A percentile compares a stretch with the other conserved stretches of the same genome.
Conservation (phyloP, 1,140 invertebrate species). For the Globodera rostochiensis region DNA sequence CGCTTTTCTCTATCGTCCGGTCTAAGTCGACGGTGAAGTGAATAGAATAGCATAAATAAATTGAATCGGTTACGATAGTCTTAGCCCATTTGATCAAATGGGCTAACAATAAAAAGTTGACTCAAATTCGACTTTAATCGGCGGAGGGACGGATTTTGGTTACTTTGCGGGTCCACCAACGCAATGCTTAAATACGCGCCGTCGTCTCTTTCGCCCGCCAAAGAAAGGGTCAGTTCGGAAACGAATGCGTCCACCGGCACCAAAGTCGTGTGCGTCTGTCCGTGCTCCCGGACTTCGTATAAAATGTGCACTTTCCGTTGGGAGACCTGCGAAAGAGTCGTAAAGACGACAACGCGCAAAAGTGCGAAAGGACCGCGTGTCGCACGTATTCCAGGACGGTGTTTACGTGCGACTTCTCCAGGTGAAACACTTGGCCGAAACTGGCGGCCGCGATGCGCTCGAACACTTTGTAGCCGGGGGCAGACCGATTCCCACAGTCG, state of each 20-base stretch:
- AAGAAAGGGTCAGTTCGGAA: constrained; percentile 59
- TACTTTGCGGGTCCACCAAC: constrained; percentile 59
- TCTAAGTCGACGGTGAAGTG: constrained; percentile 43
- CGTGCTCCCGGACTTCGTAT: constrained; percentile 59
- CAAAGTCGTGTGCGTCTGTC: constrained; percentile 46
- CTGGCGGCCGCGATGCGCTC: constrained; percentile 76
- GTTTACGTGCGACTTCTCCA: constrained; percentile 76
- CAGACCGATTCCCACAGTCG: constrained; percentile 72
- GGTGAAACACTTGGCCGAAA: constrained; percentile 76
- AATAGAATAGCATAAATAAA: not conserved
- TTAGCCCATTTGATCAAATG: too few relatives aligned
- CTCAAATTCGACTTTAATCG: too few relatives aligned
- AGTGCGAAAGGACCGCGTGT: constrained; percentile 50
- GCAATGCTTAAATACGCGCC: constrained; percentile 60
- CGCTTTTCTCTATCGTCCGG: constrained; percentile 51
- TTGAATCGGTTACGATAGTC: not conserved
- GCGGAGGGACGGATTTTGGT: not conserved
- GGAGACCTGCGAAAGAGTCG: not conserved
- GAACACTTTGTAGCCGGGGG: constrained; percentile 72
- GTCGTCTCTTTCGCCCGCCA: constrained; percentile 61
- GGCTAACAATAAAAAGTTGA: too few relatives aligned
- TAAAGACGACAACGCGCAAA: constrained; percentile 36
- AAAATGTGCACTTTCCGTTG: constrained; percentile 51
- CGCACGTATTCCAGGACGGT: constrained; percentile 68
- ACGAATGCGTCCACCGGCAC: constrained; percentile 58